Evolutionary conservation across 2,888 invertebrate species (phyloP).

Genomic region (Noctua janthe): DNA sequence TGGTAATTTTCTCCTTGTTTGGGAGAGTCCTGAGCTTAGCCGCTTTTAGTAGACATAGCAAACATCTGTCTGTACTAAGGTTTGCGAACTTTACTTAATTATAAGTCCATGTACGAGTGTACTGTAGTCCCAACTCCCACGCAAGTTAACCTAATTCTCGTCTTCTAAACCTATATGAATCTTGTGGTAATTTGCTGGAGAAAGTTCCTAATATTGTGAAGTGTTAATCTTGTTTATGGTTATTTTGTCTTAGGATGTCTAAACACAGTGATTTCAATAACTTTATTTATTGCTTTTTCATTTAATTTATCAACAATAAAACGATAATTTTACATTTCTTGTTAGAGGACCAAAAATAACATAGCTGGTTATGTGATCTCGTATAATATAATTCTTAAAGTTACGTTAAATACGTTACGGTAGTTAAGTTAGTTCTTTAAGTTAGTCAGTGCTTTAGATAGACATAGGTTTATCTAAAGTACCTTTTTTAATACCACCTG

Average conservation of each 20-base stretch:
- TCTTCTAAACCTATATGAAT: conserved; percentile 24
- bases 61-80: conserved; percentile 7
- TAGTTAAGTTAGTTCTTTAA: no score
- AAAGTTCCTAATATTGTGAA: conserved; percentile 33
- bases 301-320: background rate
- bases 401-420: no score
- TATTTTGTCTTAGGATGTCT: background rate
- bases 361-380: background rate
- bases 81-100: conserved; percentile 30
- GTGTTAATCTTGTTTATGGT: background rate
- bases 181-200: conserved; percentile 26
- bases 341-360: background rate
- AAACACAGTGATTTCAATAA: background rate
- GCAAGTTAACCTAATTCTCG: conserved; percentile 35
- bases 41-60: conserved; percentile 1
- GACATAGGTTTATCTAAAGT: no score
- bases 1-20: conserved; percentile 40
- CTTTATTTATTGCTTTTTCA: background rate
- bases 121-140: conserved; percentile 51
- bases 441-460: no score
- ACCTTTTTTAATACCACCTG: no score
- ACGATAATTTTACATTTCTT: background rate
- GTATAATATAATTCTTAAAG: background rate
- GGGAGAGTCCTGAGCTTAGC: conserved; percentile 17
- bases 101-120: conserved; percentile 35